Evolutionary conservation across 2,797 vertebrate genomes (phyloP).

Genomic region (Melanotaenia maccullochi): DNA sequence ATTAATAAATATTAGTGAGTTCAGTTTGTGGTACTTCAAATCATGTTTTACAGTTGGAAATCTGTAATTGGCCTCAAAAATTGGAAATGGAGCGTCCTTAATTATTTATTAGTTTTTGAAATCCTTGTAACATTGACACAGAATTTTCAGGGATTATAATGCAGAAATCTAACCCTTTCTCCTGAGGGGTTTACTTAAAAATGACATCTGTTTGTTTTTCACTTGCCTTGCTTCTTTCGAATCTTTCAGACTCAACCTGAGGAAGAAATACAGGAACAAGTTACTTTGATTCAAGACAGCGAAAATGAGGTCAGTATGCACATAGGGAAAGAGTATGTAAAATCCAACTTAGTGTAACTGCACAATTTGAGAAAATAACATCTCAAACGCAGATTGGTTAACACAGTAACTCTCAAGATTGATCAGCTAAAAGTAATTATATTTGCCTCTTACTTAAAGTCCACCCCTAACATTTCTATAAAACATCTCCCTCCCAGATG

Average conservation of each 20-base stretch:
- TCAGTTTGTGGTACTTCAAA: not conserved
- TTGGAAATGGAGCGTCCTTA: not conserved
- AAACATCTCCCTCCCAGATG: constrained; percentile 79
- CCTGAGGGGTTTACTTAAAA: not conserved
- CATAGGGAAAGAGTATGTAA: not conserved
- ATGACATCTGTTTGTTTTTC: constrained; percentile 2
- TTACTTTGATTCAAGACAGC: constrained; percentile 76
- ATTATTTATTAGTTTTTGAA: not conserved
- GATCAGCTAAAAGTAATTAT: not conserved
- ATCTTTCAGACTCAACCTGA: constrained; percentile 73
- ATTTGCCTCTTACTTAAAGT: not conserved
- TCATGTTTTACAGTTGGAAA: not conserved
- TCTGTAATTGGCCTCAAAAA: not conserved
- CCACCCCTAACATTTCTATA: no score
- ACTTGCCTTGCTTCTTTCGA: not conserved
- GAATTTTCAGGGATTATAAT: not conserved
- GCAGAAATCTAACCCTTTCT: not conserved
- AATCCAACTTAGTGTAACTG: not conserved
- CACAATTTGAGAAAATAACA: not conserved
- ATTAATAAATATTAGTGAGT: not conserved
- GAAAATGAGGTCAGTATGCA: constrained; percentile 73
- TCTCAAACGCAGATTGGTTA: not conserved
- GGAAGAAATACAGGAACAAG: constrained; percentile 72
- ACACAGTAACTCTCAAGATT: not conserved
- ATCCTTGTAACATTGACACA: not conserved